These are phyloP conservation scores for Platysteira castanea DNA, from an alignment of 2,113 vertebrate species.

Conservation along the genomic window DNA sequence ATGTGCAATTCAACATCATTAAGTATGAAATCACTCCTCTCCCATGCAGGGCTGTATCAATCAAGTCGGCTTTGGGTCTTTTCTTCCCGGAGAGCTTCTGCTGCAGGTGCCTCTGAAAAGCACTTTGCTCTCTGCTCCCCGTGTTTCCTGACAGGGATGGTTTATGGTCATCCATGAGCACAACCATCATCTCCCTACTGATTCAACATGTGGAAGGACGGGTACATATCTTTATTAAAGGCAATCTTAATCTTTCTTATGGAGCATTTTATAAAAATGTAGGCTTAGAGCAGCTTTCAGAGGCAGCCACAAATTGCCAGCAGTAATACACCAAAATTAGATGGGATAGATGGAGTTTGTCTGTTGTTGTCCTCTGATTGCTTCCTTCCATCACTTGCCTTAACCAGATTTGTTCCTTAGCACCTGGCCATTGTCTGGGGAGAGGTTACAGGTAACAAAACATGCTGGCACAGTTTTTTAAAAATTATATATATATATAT, in stretches of 20 bases:
- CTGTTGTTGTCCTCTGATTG: not conserved
- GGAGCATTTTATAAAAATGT: not conserved
- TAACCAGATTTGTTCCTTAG: not conserved
- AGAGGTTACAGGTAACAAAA: not conserved
- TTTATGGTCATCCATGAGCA: not conserved
- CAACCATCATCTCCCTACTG: not conserved
- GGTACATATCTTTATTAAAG: not conserved
- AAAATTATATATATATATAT: no score
- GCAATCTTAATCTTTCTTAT: not conserved
- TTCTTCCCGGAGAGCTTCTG: not conserved
- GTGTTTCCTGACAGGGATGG: not conserved
- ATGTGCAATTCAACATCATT: not conserved
- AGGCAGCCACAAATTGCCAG: not conserved
- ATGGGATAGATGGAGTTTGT: not conserved
- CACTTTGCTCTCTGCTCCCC: fast-evolving
- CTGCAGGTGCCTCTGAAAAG: not conserved
- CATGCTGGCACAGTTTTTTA: not conserved
- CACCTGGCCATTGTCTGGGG: not conserved
- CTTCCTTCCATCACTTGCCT: not conserved
- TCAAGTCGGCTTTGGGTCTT: not conserved
- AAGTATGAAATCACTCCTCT: not conserved
- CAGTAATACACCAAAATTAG: not conserved
- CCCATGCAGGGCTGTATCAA: not conserved
- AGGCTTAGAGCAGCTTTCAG: not conserved
- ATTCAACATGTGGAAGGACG: not conserved